phyloP scores from a whole-genome alignment of 2,797 vertebrate species.

The Hemibagrus guttatus region DNA sequence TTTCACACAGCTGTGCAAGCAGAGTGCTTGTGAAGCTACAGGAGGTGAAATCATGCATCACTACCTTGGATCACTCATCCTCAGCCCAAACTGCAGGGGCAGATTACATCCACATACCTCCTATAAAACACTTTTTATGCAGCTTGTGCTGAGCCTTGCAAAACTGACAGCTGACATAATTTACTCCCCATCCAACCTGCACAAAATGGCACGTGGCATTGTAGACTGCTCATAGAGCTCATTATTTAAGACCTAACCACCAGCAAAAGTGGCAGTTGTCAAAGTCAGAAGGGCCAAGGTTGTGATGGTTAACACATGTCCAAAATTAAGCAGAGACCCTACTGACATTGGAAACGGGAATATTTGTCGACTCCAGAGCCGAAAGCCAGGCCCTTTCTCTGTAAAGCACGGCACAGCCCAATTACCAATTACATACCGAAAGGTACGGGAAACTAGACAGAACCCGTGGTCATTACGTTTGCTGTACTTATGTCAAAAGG shows the following conservation, averaged over 20 bases:
- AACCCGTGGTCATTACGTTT: conserved; percentile 29
- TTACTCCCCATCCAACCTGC: conserved; percentile 59
- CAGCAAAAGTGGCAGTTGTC: conserved; percentile 64
- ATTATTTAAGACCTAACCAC: conserved; percentile 67
- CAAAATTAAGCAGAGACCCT: conserved; percentile 54
- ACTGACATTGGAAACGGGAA: conserved; percentile 51
- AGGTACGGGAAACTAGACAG: conserved; percentile 49
- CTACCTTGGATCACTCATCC: conserved; percentile 15
- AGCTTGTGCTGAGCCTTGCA: conserved; percentile 46
- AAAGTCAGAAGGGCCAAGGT: conserved; percentile 63
- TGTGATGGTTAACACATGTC: conserved; percentile 74
- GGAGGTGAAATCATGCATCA: conserved; percentile 17
- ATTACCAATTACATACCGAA: conserved; percentile 43
- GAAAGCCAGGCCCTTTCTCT: conserved; percentile 42
- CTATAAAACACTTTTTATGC: conserved; percentile 33
- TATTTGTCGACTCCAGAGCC: conserved; percentile 41
- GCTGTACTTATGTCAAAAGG: conserved; percentile 24
- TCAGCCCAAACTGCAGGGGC: conserved; percentile 19
- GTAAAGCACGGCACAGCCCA: conserved; percentile 34
- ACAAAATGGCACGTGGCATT: conserved; percentile 67
- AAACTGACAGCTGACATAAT: conserved; percentile 60
- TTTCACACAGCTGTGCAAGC: conserved; percentile 27
- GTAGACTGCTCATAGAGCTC: conserved; percentile 65
- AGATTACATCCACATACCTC: conserved; percentile 40
- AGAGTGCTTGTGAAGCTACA: conserved; percentile 12